phyloP scores from a whole-genome alignment of 2,888 invertebrate species.

The Nemotelus nigrinus region DNA sequence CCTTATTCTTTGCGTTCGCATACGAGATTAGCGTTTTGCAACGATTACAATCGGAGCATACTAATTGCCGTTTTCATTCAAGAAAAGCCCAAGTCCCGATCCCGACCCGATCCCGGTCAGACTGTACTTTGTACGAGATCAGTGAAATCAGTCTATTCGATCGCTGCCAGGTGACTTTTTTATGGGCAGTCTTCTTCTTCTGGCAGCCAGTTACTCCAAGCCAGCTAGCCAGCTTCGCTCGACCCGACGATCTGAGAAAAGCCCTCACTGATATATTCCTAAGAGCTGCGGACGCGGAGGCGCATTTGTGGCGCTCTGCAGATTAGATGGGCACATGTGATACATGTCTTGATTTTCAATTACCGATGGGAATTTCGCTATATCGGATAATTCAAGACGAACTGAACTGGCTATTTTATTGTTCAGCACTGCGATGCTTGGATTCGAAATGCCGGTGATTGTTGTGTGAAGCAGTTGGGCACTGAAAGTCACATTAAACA shows the following conservation, averaged over 20 bases:
- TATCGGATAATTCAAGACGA: conserved; percentile 3
- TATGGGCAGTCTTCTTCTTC: neutral
- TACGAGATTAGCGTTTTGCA: conserved; percentile 61
- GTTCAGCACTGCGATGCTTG: neutral
- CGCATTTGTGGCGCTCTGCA: conserved; percentile 41
- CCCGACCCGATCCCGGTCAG: conserved; percentile 10
- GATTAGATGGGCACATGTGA: conserved; percentile 31
- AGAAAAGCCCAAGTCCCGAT: conserved; percentile 26
- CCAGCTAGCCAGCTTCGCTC: neutral
- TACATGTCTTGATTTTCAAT: conserved; percentile 45
- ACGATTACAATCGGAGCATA: conserved; percentile 64
- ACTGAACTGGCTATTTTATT: neutral
- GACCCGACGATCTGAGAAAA: conserved; percentile 10
- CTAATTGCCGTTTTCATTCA: conserved; percentile 57
- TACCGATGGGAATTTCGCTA: conserved; percentile 40
- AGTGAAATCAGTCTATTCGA: neutral
- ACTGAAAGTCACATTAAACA: conserved; percentile 7
- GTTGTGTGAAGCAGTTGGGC: neutral
- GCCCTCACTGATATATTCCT: conserved; percentile 6
- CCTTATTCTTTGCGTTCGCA: conserved; percentile 41
- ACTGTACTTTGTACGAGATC: conserved; percentile 1
- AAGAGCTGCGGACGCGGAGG: conserved; percentile 9
- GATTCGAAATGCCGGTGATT: conserved; percentile 1
- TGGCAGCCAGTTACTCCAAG: neutral
- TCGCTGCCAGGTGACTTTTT: conserved; percentile 34